Evolutionary conservation across 2,113 vertebrate genomes (phyloP).

Genomic region (Toxotes jaculatrix): DNA sequence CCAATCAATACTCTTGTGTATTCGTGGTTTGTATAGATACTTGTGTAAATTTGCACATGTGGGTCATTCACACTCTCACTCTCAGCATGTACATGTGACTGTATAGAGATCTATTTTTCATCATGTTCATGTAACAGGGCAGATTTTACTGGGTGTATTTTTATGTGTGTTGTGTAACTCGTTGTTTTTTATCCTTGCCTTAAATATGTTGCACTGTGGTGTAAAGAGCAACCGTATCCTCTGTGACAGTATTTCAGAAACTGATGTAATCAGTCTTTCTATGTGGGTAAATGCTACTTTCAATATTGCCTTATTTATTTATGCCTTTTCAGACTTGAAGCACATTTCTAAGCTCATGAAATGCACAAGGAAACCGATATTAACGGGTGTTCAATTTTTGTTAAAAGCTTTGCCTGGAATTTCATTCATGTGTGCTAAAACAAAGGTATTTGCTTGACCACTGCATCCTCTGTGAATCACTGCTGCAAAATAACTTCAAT

Average conservation of each 20-base stretch:
- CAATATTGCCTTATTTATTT: conserved; percentile 61
- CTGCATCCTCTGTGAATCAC: conserved; percentile 48
- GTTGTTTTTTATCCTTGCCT: conserved; percentile 60
- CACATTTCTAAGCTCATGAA: conserved; percentile 13
- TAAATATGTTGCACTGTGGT: conserved; percentile 68
- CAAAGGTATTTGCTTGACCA: conserved; percentile 48
- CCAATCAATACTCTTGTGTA: conserved; percentile 18
- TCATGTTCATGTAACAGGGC: conserved; percentile 15
- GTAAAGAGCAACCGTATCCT: conserved; percentile 36
- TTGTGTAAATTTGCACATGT: conserved; percentile 50
- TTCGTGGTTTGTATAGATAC: conserved; percentile 33
- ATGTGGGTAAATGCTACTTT: conserved; percentile 38
- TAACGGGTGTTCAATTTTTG: background rate
- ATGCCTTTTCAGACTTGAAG: conserved; percentile 41
- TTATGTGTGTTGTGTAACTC: conserved; percentile 31
- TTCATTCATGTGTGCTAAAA: conserved; percentile 25
- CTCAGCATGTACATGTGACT: conserved; percentile 19
- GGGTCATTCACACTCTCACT: background rate
- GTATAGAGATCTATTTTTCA: conserved; percentile 42
- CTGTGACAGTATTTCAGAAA: conserved; percentile 35
- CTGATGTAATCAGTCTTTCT: conserved; percentile 2
- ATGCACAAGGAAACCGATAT: conserved; percentile 2
- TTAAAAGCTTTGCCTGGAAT: conserved; percentile 18
- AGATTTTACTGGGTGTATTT: conserved; percentile 53
- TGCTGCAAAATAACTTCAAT: conserved; percentile 57